Evolutionary conservation across 2,113 vertebrate species (phyloP).

Genomic region (Dissostichus mawsoni): DNA sequence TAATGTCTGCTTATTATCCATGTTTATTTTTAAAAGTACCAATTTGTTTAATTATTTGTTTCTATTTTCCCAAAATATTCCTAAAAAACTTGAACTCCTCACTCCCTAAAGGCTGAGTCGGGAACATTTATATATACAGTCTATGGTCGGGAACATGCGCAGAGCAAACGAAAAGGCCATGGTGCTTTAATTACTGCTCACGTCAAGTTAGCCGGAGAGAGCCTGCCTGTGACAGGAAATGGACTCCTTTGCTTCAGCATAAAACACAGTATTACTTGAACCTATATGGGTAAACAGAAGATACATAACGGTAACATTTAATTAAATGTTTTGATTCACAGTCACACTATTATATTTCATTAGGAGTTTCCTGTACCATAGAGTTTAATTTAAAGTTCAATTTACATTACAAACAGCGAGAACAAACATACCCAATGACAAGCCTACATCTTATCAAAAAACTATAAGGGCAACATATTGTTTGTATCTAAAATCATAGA

Average conservation of each 20-base stretch:
- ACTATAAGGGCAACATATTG: too few relatives aligned
- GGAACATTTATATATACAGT: slow-evolving; percentile 52
- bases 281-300: neutral
- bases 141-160: slow-evolving; percentile 73
- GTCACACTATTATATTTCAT: too few relatives aligned
- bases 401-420: too few relatives aligned
- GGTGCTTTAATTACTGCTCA: slow-evolving; percentile 80
- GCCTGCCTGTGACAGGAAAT: slow-evolving; percentile 30
- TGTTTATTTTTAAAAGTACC: neutral
- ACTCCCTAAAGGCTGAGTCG: slow-evolving; percentile 50
- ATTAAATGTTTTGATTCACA: neutral
- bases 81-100: neutral
- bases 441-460: too few relatives aligned
- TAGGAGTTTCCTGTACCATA: too few relatives aligned
- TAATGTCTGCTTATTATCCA: too few relatives aligned
- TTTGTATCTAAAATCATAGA: too few relatives aligned
- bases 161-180: slow-evolving; percentile 83
- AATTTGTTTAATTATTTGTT: neutral
- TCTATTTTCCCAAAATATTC: neutral
- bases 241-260: slow-evolving; percentile 12
- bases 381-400: too few relatives aligned
- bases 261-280: slow-evolving; percentile 10
- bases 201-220: slow-evolving; percentile 19
- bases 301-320: neutral
- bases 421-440: too few relatives aligned